Conservation (phyloP, 2,888 invertebrate species). For the Holacanthella duospinosa region DNA sequence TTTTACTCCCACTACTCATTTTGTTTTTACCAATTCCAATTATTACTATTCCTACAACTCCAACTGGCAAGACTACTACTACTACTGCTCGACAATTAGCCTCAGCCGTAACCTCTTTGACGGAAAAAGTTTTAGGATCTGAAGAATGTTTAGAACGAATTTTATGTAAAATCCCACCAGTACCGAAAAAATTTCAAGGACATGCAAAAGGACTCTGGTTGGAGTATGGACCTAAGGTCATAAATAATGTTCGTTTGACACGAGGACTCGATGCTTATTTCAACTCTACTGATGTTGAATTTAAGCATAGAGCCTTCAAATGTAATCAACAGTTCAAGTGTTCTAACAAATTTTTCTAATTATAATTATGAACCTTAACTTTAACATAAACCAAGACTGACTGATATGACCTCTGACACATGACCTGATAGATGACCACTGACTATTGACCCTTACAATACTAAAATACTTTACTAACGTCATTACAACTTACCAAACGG, state of each 20-base stretch:
- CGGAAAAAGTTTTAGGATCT: constrained; percentile 27
- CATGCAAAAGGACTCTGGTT: constrained; percentile 32
- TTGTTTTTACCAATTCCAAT: constrained; percentile 34
- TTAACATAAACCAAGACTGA: not conserved
- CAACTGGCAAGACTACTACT: no score
- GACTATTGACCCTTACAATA: no score
- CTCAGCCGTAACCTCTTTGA: constrained; percentile 23
- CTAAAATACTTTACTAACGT: no score
- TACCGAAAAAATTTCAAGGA: constrained; percentile 28
- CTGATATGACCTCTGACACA: not conserved
- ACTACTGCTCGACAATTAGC: not conserved
- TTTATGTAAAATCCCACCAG: constrained; percentile 34
- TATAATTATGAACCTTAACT: no score
- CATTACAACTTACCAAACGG: no score
- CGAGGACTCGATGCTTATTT: constrained; percentile 33
- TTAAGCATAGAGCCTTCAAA: constrained; percentile 30
- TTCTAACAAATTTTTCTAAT: constrained; percentile 34
- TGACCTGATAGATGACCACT: no score
- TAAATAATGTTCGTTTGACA: constrained; percentile 21
- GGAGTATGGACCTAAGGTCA: constrained; percentile 24
- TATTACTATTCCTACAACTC: constrained; percentile 21
- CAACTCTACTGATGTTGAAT: constrained; percentile 6
- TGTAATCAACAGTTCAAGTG: constrained; percentile 35
- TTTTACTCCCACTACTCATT: constrained; percentile 27
- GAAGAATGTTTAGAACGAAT: constrained; percentile 36